Conservation (phyloP, 2,797 vertebrate genomes). For the Paguma larvata region DNA sequence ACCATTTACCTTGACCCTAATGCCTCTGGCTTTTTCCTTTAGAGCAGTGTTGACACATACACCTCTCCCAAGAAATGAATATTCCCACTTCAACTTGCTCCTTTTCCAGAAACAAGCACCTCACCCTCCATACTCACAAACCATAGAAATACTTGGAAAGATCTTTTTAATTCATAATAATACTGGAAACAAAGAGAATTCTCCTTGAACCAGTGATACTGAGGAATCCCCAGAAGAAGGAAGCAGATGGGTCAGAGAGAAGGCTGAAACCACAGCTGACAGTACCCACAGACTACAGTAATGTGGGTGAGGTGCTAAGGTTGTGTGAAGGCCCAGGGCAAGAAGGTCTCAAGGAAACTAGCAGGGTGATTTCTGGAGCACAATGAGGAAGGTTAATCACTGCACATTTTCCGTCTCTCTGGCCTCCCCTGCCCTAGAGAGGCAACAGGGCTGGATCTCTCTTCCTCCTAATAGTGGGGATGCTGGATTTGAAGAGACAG, state of each 20-base stretch:
- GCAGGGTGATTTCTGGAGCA: neutral
- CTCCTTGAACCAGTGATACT: neutral
- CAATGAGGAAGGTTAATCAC: neutral
- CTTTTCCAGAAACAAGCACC: neutral
- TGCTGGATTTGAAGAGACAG: neutral
- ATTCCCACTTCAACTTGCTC: neutral
- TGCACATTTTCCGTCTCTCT: neutral
- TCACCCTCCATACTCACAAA: neutral
- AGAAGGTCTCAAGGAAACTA: neutral
- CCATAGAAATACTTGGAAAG: neutral
- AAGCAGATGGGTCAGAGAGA: neutral
- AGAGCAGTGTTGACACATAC: neutral
- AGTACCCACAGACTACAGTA: neutral
- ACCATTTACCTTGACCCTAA: neutral
- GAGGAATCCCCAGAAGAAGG: neutral
- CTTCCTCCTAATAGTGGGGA: neutral
- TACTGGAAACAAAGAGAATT: neutral
- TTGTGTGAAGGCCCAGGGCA: rapidly evolving
- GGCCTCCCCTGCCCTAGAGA: neutral
- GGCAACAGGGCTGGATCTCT: neutral
- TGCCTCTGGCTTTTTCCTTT: neutral
- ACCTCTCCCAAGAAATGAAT: neutral
- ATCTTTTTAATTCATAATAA: neutral
- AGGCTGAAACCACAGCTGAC: neutral
- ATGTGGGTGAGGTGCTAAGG: rapidly evolving